phyloP scores from a whole-genome alignment of 2,888 invertebrate species.

The Philhelius pedissequus region DNA sequence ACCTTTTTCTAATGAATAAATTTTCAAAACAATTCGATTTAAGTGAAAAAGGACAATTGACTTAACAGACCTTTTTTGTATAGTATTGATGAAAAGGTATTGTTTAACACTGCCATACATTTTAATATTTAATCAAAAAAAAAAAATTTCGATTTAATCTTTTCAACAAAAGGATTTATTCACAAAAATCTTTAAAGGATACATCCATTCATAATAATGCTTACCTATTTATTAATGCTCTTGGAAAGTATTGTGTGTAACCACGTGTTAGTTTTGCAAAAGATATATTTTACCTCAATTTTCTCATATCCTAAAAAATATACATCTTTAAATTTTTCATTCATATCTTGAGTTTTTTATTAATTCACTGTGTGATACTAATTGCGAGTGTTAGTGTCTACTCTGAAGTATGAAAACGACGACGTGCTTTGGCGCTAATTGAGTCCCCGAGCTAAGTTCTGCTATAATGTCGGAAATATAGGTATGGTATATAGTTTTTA shows the following conservation, averaged over 20 bases:
- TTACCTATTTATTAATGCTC: not conserved
- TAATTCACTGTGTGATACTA: too few species aligned
- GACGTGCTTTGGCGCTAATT: too few species aligned
- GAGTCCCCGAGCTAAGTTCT: too few species aligned
- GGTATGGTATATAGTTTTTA: too few species aligned
- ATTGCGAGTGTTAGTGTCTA: too few species aligned
- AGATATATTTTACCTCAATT: not conserved
- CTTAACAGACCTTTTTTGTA: too few species aligned
- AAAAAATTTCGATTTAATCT: not conserved
- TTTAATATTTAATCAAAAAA: not conserved
- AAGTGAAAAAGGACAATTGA: not conserved
- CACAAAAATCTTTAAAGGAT: not conserved
- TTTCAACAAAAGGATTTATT: not conserved
- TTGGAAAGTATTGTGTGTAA: not conserved
- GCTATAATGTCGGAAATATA: too few species aligned
- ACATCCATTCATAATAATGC: not conserved
- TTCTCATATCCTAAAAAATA: not conserved
- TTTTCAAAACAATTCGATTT: not conserved
- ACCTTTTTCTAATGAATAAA: not conserved
- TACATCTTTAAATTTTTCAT: too few species aligned
- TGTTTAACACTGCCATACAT: not conserved
- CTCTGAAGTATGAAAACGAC: too few species aligned
- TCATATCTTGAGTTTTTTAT: too few species aligned
- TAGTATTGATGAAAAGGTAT: not conserved
- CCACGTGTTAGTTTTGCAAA: not conserved